A percentile compares a stretch with the other conserved stretches of the same genome.
Conservation (phyloP, 2,797 vertebrate genomes). For the Emys orbicularis region DNA sequence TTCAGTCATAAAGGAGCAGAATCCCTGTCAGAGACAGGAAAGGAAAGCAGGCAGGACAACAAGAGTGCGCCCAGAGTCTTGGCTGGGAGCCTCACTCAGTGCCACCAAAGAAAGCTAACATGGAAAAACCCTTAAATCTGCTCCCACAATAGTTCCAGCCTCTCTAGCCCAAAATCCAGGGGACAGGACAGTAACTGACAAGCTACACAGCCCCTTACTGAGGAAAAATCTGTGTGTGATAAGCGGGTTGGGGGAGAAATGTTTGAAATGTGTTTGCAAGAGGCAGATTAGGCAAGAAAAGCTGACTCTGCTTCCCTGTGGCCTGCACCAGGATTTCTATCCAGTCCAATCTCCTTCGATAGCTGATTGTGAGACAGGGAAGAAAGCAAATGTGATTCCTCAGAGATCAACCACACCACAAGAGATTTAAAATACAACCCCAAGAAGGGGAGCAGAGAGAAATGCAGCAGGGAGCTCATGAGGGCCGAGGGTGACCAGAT, state of each 20-base stretch:
- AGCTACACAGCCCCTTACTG: not conserved
- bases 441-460: not conserved
- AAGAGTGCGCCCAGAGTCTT: not conserved
- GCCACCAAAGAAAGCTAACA: constrained; percentile 20
- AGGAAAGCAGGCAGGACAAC: not conserved
- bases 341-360: not conserved
- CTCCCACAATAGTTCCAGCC: not conserved
- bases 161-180: constrained; percentile 5
- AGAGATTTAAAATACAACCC: not conserved
- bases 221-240: not conserved
- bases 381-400: not conserved
- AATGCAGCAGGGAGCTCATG: not conserved
- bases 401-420: not conserved
- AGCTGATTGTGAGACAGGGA: not conserved
- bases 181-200: not conserved
- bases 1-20: constrained; percentile 9
- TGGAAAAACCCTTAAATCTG: constrained; percentile 26
- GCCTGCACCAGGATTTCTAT: not conserved
- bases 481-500: not conserved
- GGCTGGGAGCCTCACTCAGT: not conserved
- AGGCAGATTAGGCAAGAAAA: rapidly evolving
- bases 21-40: not conserved
- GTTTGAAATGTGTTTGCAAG: not conserved
- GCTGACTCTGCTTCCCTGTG: not conserved
- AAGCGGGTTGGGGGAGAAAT: not conserved